Evolutionary conservation across 1,140 invertebrate genomes (phyloP).

Genomic region (Dysdera silvatica): DNA sequence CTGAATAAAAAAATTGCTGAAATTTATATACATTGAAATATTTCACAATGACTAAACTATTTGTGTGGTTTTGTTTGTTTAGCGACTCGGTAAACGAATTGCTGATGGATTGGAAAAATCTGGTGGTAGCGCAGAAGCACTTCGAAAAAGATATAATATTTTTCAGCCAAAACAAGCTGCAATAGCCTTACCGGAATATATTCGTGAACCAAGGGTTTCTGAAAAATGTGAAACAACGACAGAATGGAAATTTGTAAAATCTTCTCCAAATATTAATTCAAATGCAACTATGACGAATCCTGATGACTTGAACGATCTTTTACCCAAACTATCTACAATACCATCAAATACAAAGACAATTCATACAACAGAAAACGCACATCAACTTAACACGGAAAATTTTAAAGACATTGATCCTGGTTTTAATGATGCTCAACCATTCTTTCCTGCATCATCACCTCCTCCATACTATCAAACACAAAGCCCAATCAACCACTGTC

Average conservation of each 20-base stretch:
- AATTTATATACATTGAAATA: background rate
- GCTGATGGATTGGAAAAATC: constrained; percentile 16
- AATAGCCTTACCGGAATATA: constrained; percentile 13
- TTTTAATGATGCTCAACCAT: too few species aligned
- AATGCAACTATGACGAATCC: too few species aligned
- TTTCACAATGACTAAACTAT: background rate
- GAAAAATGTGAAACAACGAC: background rate
- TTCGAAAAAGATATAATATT: constrained; percentile 10
- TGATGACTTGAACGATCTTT: too few species aligned
- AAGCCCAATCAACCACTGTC: too few species aligned
- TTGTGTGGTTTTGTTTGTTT: constrained; percentile 34
- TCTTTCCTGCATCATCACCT: too few species aligned
- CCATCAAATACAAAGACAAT: too few species aligned
- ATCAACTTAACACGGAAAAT: too few species aligned
- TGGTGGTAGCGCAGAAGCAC: constrained; percentile 17
- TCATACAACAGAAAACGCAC: too few species aligned
- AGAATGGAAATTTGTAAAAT: background rate
- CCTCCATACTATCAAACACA: too few species aligned
- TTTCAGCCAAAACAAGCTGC: constrained; percentile 16
- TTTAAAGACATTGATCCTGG: too few species aligned
- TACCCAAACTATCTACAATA: too few species aligned
- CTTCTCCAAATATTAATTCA: background rate
- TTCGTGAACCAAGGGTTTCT: background rate
- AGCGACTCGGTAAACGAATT: constrained; percentile 65
- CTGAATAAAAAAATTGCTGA: background rate